Percentiles rank a stretch among this genome's conserved stretches.
phyloP scores from a whole-genome alignment of 2,113 vertebrate genomes.

The Gymnorhina tibicen region DNA sequence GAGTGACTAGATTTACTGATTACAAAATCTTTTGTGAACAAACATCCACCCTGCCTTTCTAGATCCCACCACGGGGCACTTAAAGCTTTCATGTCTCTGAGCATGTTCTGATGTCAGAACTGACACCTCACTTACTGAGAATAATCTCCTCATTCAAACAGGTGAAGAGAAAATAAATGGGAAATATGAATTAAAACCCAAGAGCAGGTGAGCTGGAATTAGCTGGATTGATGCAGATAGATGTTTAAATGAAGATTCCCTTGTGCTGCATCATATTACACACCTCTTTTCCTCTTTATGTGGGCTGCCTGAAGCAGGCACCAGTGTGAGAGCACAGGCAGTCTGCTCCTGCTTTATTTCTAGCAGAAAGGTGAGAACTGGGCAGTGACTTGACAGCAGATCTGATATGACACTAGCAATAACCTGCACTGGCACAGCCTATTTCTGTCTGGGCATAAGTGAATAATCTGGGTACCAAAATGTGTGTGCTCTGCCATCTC shows the following conservation, averaged over 20 bases:
- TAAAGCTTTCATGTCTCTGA: not conserved
- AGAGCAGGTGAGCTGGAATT: not conserved
- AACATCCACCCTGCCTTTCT: not conserved
- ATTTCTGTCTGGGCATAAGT: not conserved
- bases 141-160: not conserved
- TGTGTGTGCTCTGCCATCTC: not conserved
- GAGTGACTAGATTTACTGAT: not conserved
- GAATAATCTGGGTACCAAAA: not conserved
- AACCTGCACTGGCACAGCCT: not conserved
- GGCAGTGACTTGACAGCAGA: not conserved
- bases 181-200: not conserved
- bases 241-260: not conserved
- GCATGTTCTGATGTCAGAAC: not conserved
- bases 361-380: not conserved
- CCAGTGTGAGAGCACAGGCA: not conserved
- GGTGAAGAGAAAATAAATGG: not conserved
- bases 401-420: not conserved
- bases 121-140: not conserved
- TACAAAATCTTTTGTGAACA: not conserved
- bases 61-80: not conserved
- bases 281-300: not conserved
- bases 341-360: not conserved
- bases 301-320: rapidly evolving
- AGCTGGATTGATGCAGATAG: not conserved
- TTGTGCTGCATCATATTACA: not conserved